phyloP scores from a whole-genome alignment of 2,888 invertebrate species.

The Trachelus stipa region DNA sequence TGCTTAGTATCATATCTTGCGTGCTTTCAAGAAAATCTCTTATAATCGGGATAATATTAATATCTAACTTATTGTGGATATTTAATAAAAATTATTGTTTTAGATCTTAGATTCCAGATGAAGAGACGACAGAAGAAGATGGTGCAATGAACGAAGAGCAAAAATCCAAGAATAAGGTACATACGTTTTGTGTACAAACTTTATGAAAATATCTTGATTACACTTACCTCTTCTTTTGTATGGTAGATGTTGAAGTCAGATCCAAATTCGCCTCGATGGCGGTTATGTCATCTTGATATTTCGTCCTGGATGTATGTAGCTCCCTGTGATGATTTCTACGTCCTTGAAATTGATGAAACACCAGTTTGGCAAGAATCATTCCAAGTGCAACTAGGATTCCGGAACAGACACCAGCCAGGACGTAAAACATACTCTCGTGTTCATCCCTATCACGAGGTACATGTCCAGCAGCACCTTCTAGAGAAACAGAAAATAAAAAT shows the following conservation, averaged over 20 bases:
- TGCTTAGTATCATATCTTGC: background rate
- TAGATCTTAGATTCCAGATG: background rate
- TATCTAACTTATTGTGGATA: background rate
- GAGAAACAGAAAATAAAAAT: background rate
- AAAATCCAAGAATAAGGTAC: background rate
- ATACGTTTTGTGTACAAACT: background rate
- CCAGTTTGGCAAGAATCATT: conserved; percentile 14
- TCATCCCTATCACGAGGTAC: background rate
- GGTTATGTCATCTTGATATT: conserved; percentile 17
- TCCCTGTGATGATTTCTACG: conserved; percentile 14
- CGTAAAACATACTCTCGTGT: conserved; percentile 24
- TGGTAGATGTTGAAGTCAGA: conserved; percentile 18
- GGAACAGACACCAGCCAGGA: conserved; percentile 20
- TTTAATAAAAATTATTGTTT: background rate
- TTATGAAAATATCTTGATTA: background rate
- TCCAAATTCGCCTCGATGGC: conserved; percentile 22
- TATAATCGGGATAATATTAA: background rate
- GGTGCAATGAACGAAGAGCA: background rate
- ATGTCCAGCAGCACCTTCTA: background rate
- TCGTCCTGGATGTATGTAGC: conserved; percentile 9
- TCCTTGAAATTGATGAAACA: conserved; percentile 15
- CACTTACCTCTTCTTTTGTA: conserved; percentile 21
- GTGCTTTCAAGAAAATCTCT: background rate
- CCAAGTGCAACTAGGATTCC: conserved; percentile 22
- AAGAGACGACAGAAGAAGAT: background rate